Evolutionary conservation across 2,888 invertebrate species (phyloP), one percentile per base, ranked within the genome.

Genomic region (Drosophila hamatofila): DNA sequence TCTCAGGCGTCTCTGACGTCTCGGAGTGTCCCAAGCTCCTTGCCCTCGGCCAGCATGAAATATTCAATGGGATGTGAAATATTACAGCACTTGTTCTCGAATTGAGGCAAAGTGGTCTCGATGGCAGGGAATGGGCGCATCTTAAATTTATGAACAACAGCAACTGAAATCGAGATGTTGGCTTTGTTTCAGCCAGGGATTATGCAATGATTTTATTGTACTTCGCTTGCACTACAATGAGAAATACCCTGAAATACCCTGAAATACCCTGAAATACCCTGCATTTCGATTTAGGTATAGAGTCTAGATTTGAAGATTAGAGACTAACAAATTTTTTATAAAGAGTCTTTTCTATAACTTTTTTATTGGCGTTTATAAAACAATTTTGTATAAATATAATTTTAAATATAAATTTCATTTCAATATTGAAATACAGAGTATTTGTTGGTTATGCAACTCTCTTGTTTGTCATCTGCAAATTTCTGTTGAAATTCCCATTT

Each of bases 11-110:
- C 58, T 21, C 11, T 6, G 35, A 37, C 35, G 35, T 30, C n/a
- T 27, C 6, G 12, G 35, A 21, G 11, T 18, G 7, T 6, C 9
- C 44, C 14, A 14, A 11, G n/a, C 30, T 11, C 57, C 46, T 58
- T 44, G 30, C 46, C 63, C 58, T 48, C 41, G 49, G 59, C 52
- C 65, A 55, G 65, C 56, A 73, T 77, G 42, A 62, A 73, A 66
- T 69, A 69, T 78, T 69, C 68, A 79, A 72, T 70, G 60, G 41
- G 35, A 55, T 73, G 76, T 73, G 68, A 79, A 79, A 73, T 79
- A 73, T 76, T 70, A 73, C 70, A 65, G 70, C 65, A 72, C 70
- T 68, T 72, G 72, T 48, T 62, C 72, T 68, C 35, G 37, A 68
- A 59, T 46, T 61, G 41, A 42, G 58, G 41, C 61, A 60, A 49